Base-by-base conservation (phyloP, 2,888 invertebrate species). In the Acleris holmiana region DNA sequence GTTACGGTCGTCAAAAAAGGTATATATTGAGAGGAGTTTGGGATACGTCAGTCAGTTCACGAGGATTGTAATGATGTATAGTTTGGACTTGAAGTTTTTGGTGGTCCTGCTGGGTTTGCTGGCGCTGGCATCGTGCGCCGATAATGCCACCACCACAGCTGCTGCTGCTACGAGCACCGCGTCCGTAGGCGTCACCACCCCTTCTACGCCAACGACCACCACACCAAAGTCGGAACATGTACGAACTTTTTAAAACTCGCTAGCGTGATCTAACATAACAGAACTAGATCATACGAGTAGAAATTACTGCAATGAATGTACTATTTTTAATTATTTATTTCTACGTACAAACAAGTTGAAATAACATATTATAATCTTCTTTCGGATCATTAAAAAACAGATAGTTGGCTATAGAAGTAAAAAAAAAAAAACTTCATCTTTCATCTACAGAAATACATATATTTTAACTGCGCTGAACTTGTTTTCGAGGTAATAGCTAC, bases 11-110 rank as follows among this genome's bases (percentile, higher is more conserved):
- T 67, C 55, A 68, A 23, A 21, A 29, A 56, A 19, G 47, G 35
- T 71, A 70, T 76, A 74, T 72, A 77, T 73, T 70, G 71, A 71
- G 71, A 69, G 66, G 72, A 70, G 50, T 17, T 49, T 47, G 51
- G 56, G 55, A 56, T 48, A 44, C 67, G 18, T 25, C n/a, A 41
- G 19, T 56, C 60, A 57, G 57, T 61, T 69, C 64, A 71, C 69
- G 72, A 66, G 68, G 62, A 58, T 19, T 61, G 54, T 15, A 18
- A 73, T 67, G 80, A 73, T 73, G 63, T 67, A 50, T 47, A 40
- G 67, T 50, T 61, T 72, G 46, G 69, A 75, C 66, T 70, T 77
- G 54, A 76, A 68, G 62, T 7, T 79, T n/a, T 68, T 76, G 19
- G 17, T 77, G 4, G 65, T 78, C 15, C 44, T 79, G n/a, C 49